Conservation (phyloP, 2,888 invertebrate genomes). For the Iselma pallidipennis region DNA sequence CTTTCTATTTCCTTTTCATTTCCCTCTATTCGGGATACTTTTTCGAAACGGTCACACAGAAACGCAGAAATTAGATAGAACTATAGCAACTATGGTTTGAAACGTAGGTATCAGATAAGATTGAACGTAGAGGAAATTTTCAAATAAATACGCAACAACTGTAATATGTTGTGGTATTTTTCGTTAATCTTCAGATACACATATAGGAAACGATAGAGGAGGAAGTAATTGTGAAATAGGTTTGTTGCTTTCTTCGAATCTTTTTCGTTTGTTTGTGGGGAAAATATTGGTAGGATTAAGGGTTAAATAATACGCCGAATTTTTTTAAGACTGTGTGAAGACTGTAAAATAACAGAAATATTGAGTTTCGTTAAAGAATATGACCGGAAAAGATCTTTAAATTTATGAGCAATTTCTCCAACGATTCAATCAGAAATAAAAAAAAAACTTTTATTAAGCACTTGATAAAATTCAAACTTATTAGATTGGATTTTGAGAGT, state of each 20-base stretch:
- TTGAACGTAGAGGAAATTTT: conserved; percentile 13
- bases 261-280: background rate
- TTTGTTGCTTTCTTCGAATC: background rate
- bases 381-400: background rate
- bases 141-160: background rate
- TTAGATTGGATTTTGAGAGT: background rate
- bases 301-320: too few species aligned
- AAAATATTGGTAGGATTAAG: background rate
- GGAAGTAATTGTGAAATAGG: conserved; percentile 10
- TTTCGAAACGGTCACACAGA: background rate
- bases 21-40: background rate
- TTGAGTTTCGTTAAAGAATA: too few species aligned
- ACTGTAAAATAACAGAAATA: background rate
- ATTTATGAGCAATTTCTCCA: background rate
- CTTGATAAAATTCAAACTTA: background rate
- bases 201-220: background rate
- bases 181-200: conserved; percentile 14
- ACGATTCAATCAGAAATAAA: background rate
- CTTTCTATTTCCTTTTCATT: conserved; percentile 13
- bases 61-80: background rate
- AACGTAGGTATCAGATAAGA: too few species aligned
- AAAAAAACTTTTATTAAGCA: background rate
- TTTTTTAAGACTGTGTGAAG: too few species aligned
- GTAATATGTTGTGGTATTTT: conserved; percentile 18
- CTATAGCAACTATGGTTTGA: conserved; percentile 7